These are phyloP conservation scores for Lasioglossum malachurum DNA, from an alignment of 2,888 invertebrate species.

Conservation along the genomic window DNA sequence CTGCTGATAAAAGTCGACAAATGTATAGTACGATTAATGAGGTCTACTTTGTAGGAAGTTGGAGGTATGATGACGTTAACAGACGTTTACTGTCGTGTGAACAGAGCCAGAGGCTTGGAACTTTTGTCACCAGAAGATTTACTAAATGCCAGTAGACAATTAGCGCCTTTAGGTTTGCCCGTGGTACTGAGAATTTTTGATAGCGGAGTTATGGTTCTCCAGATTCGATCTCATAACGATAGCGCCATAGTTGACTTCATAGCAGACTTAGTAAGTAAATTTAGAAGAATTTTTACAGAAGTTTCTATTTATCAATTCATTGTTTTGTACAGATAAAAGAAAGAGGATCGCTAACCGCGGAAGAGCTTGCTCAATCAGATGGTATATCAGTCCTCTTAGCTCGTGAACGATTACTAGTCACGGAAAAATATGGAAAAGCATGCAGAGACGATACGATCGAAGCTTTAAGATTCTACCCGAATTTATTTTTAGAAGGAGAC, in stretches of 20 bases:
- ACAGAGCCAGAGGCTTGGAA: conserved; percentile 98
- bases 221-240: conserved; percentile 91
- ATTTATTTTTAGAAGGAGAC: conserved; percentile 89
- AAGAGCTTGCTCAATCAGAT: conserved; percentile 93
- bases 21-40: conserved; percentile 5
- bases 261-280: conserved; percentile 86
- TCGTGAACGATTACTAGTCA: conserved; percentile 93
- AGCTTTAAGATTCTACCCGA: conserved; percentile 97
- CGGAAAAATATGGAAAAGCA: conserved; percentile 94
- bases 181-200: conserved; percentile 94
- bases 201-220: conserved; percentile 98
- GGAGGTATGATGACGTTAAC: conserved; percentile 99
- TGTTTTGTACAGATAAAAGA: conserved; percentile 86
- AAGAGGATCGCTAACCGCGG: conserved; percentile 91
- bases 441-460: conserved; percentile 98
- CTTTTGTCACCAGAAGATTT: conserved; percentile 98
- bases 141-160: conserved; percentile 93
- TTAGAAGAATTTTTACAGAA: not conserved
- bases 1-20: not conserved
- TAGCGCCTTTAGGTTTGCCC: conserved; percentile 89
- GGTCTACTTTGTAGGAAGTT: conserved; percentile 87
- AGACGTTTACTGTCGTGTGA: conserved; percentile 98
- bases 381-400: conserved; percentile 96
- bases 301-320: conserved; percentile 18
- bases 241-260: conserved; percentile 90